Evolutionary conservation across 2,113 vertebrate genomes (phyloP).

Genomic region (Indicator indicator): DNA sequence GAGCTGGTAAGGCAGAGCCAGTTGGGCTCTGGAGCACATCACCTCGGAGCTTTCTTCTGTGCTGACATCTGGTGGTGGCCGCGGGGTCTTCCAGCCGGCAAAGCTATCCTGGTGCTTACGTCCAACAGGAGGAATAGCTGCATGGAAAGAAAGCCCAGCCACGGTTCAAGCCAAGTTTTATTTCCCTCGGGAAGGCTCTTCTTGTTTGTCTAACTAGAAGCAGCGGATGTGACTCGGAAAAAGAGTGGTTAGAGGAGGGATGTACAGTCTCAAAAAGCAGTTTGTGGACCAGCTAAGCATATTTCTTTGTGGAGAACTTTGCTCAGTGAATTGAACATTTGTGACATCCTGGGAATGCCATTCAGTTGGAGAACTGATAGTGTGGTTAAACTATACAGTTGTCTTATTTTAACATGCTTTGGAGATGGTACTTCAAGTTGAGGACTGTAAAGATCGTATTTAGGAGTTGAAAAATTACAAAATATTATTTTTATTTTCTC

Average conservation of each 20-base stretch:
- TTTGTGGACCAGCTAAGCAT: not conserved
- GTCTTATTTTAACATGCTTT: not conserved
- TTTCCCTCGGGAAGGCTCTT: not conserved
- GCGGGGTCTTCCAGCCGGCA: not conserved
- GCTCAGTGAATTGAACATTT: not conserved
- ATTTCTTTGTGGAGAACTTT: not conserved
- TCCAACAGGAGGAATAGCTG: rapidly evolving
- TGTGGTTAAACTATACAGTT: not conserved
- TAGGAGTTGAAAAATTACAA: not conserved
- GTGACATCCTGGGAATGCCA: not conserved
- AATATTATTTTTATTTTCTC: not conserved
- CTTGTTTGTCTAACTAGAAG: not conserved
- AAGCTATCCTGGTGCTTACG: rapidly evolving
- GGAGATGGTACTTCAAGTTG: not conserved
- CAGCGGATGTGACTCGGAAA: not conserved
- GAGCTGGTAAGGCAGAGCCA: rapidly evolving
- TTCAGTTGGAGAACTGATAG: not conserved
- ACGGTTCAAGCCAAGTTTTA: not conserved
- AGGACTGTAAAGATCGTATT: not conserved
- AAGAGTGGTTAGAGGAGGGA: not conserved
- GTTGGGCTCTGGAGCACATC: rapidly evolving
- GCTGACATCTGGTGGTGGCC: not conserved
- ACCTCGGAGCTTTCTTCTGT: rapidly evolving
- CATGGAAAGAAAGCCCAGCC: not conserved
- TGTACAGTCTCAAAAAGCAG: not conserved